Percentiles rank a stretch among this genome's conserved stretches.
Evolutionary conservation across 1,140 invertebrate genomes (phyloP).

Genomic region (Lordiphosa mommai): DNA sequence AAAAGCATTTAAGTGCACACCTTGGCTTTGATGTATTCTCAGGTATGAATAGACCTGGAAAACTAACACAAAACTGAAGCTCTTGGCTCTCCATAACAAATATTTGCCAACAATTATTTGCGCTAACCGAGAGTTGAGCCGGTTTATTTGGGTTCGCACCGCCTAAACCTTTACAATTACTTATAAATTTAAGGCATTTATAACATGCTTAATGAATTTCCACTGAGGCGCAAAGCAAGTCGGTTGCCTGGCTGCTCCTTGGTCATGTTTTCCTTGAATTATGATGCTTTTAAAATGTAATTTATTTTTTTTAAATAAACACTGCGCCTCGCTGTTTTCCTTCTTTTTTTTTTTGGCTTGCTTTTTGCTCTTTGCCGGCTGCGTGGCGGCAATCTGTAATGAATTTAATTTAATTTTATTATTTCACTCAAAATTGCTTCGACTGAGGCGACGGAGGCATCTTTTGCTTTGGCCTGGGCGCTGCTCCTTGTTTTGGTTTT

Average conservation of each 20-base stretch:
- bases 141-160: constrained; percentile 54
- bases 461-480: constrained; percentile 10
- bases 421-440: constrained; percentile 66
- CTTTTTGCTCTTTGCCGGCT: constrained; percentile 23
- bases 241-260: constrained; percentile 21
- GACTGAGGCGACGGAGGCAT: constrained; percentile 14
- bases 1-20: constrained; percentile 52
- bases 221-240: constrained; percentile 35
- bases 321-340: constrained; percentile 32
- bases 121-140: constrained; percentile 15
- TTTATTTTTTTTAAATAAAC: constrained; percentile 76
- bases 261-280: constrained; percentile 73
- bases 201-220: constrained; percentile 75
- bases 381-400: constrained; percentile 61
- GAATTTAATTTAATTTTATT: constrained; percentile 76
- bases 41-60: constrained; percentile 6
- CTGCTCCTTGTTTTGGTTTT: constrained; percentile 12
- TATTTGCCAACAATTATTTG: constrained; percentile 67
- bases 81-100: constrained; percentile 24
- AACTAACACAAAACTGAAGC: constrained; percentile 14
- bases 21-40: constrained; percentile 45
- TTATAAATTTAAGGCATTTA: constrained; percentile 74
- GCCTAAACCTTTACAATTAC: constrained; percentile 75
- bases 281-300: constrained; percentile 76
- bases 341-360: constrained; percentile 1